These are phyloP conservation scores for Megaceryle maxima DNA, from an alignment of 2,113 vertebrate genomes.

Conservation along the genomic window DNA sequence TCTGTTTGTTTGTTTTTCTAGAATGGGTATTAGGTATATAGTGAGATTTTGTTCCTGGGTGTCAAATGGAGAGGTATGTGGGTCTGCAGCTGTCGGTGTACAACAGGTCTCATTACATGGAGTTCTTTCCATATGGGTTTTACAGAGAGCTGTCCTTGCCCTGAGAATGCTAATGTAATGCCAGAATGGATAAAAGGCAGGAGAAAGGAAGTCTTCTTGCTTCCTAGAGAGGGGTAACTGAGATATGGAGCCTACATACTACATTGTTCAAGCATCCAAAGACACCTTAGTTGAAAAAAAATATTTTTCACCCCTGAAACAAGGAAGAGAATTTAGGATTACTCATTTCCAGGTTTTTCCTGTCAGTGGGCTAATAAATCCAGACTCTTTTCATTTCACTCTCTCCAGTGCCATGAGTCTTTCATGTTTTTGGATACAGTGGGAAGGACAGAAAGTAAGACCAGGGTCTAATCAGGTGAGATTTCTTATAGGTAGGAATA, in stretches of 20 bases:
- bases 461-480: not conserved
- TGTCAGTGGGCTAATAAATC: not conserved
- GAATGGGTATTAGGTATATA: not conserved
- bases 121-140: not conserved
- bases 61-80: not conserved
- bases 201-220: not conserved
- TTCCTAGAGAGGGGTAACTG: not conserved
- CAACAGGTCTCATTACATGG: not conserved
- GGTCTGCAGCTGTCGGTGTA: not conserved
- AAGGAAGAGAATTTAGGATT: not conserved
- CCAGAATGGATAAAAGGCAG: not conserved
- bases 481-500: not conserved
- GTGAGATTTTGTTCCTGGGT: not conserved
- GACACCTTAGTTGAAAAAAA: not conserved
- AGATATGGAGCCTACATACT: not conserved
- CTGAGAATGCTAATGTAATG: not conserved
- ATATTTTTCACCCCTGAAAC: not conserved
- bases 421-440: not conserved
- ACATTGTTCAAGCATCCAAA: not conserved
- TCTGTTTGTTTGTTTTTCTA: not conserved
- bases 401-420: not conserved
- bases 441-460: not conserved
- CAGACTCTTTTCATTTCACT: not conserved
- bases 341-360: not conserved
- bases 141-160: not conserved